These are phyloP conservation scores for Xenus cinereus DNA, from an alignment of 2,113 vertebrate species.

Conservation along the genomic window DNA sequence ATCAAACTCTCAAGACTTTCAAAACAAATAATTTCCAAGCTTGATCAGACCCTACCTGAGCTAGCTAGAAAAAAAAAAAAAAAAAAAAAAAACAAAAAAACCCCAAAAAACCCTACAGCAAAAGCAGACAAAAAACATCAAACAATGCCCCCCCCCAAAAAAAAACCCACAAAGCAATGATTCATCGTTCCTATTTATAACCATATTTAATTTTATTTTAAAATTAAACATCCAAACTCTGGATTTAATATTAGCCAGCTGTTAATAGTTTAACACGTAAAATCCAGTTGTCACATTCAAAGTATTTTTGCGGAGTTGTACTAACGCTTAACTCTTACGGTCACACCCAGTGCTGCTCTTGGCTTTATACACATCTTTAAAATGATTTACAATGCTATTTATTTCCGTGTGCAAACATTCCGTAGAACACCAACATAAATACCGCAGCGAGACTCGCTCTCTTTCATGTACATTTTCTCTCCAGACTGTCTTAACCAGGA, in stretches of 20 bases:
- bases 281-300: not conserved
- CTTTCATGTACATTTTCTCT: not conserved
- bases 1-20: not conserved
- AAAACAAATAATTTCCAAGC: not conserved
- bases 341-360: not conserved
- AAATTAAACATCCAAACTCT: not conserved
- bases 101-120: not conserved
- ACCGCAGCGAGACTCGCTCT: not conserved
- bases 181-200: not conserved
- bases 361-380: not conserved
- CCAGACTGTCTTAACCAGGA: not conserved
- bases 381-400: not conserved
- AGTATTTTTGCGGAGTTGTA: not conserved
- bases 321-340: not conserved
- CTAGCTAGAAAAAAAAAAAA: not conserved
- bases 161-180: not conserved
- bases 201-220: not conserved
- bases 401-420: not conserved
- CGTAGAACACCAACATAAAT: not conserved
- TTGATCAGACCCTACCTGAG: not conserved
- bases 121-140: not conserved
- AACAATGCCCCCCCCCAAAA: not conserved
- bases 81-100: not conserved
- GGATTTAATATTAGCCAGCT: constrained; percentile 28
- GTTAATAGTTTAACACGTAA: not conserved